A percentile compares a stretch with the other conserved stretches of the same genome.
Evolutionary conservation across 2,888 invertebrate species (phyloP).

Genomic region (Dicyrtoma fusca): DNA sequence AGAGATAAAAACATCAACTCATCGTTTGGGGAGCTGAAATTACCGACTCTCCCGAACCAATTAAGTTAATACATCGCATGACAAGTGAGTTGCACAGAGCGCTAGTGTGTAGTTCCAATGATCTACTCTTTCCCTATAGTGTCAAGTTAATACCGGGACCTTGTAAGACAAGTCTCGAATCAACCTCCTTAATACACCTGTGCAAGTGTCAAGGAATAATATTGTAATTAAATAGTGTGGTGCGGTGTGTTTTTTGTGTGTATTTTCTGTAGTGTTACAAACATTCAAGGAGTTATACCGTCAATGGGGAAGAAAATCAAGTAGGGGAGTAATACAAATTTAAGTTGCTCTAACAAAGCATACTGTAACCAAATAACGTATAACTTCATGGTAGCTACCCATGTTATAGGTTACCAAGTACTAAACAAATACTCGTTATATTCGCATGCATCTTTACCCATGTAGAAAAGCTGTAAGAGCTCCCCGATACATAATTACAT

Average conservation of each 20-base stretch:
- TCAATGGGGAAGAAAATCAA: neutral
- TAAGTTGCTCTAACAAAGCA: neutral
- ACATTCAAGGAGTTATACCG: neutral
- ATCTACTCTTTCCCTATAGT: no score
- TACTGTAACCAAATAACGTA: neutral
- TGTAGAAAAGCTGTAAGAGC: no score
- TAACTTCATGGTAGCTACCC: neutral
- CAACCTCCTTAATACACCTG: neutral
- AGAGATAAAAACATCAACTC: no score
- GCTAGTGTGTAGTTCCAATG: no score
- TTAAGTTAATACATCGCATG: no score
- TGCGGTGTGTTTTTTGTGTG: conserved; percentile 4
- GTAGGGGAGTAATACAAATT: neutral
- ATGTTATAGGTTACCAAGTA: conserved; percentile 8
- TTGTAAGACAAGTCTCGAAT: no score
- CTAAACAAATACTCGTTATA: conserved; percentile 6
- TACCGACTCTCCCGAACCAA: no score
- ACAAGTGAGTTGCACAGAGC: no score
- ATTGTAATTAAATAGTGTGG: conserved; percentile 1
- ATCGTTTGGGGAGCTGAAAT: no score
- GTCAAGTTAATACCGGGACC: no score
- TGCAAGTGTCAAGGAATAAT: conserved; percentile 7
- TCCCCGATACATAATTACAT: no score
- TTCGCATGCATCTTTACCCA: no score
- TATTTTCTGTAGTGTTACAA: neutral